These are phyloP conservation scores for Sitta europaea DNA, from an alignment of 2,113 vertebrate genomes.

Conservation along the genomic window DNA sequence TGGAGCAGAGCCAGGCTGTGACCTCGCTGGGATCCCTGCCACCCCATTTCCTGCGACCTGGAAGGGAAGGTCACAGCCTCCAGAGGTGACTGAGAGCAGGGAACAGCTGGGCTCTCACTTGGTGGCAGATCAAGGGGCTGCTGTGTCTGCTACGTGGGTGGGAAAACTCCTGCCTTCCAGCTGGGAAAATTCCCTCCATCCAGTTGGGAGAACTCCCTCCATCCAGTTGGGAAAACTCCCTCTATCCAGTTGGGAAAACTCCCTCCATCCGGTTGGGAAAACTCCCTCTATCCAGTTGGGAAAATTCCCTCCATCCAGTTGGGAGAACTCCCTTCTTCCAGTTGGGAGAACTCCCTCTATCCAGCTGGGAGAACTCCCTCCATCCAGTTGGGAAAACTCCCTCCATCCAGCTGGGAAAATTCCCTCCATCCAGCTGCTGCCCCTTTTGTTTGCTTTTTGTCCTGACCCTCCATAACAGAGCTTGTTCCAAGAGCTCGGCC, in stretches of 20 bases:
- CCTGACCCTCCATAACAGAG: fast-evolving
- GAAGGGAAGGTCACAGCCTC: background rate
- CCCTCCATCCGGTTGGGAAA: background rate
- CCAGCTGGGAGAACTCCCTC: too few relatives aligned
- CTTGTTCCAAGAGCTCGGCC: background rate
- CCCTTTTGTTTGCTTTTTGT: fast-evolving
- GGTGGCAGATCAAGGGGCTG: background rate
- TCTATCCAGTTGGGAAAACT: too few relatives aligned
- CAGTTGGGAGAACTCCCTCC: too few relatives aligned
- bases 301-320: too few relatives aligned
- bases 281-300: background rate
- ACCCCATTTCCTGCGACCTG: background rate
- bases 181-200: background rate
- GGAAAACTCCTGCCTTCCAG: background rate
- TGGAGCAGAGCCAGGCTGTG: background rate
- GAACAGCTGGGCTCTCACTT: background rate
- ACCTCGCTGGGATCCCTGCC: background rate
- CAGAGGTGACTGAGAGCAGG: background rate
- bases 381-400: background rate
- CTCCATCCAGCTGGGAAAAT: background rate
- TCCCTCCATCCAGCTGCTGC: too few relatives aligned
- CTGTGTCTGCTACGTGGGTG: background rate
- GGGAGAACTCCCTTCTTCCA: too few relatives aligned
- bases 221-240: too few relatives aligned
- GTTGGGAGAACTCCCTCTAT: too few relatives aligned